These are phyloP conservation scores for Cyprinodon tularosa DNA, from an alignment of 2,113 vertebrate species.

Conservation along the genomic window DNA sequence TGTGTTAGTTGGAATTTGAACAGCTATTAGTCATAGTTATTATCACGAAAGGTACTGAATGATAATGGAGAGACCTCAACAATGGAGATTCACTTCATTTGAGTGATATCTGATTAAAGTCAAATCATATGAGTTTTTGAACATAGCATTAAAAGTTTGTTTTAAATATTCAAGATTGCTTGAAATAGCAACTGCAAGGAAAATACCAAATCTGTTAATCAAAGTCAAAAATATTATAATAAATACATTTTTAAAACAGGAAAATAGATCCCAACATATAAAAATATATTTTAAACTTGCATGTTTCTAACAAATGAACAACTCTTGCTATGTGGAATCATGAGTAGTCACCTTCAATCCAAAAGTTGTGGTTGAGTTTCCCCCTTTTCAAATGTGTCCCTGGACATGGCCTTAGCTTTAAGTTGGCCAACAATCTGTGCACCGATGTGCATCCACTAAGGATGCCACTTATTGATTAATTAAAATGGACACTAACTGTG, in stretches of 20 bases:
- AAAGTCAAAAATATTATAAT: neutral
- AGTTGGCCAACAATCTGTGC: too few relatives aligned
- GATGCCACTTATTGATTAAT: too few relatives aligned
- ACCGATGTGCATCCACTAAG: too few relatives aligned
- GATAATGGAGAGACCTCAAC: neutral
- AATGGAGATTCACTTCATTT: neutral
- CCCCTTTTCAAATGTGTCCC: too few relatives aligned
- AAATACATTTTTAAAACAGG: neutral
- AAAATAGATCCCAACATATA: neutral
- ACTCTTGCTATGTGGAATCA: too few relatives aligned
- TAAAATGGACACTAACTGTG: too few relatives aligned
- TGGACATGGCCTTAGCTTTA: too few relatives aligned
- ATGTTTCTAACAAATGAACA: too few relatives aligned
- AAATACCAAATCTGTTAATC: neutral
- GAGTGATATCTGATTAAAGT: neutral
- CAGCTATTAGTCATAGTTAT: neutral
- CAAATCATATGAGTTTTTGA: neutral
- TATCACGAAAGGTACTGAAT: neutral
- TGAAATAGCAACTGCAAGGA: neutral
- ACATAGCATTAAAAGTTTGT: neutral
- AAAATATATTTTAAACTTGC: neutral
- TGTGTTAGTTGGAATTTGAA: neutral
- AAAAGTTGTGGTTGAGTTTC: too few relatives aligned
- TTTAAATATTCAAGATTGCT: too few relatives aligned
- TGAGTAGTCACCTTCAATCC: too few relatives aligned